Conservation (phyloP, 2,797 vertebrate genomes). For the Zenarchopterus dispar region DNA sequence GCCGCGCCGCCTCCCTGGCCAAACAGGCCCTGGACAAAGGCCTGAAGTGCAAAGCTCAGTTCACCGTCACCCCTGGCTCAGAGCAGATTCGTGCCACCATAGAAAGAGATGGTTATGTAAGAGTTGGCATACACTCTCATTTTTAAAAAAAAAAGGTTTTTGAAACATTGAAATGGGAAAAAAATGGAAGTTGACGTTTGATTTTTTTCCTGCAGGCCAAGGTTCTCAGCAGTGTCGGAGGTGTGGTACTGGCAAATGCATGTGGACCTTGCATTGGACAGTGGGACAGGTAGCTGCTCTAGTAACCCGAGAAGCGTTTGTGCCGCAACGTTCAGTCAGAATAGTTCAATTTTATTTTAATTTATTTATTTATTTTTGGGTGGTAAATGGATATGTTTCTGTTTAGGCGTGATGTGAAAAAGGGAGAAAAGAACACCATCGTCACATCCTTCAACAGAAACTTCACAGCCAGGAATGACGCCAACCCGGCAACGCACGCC, state of each 20-base stretch:
- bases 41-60: conserved; percentile 90
- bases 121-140: background rate
- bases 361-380: no score
- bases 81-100: conserved; percentile 97
- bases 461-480: conserved; percentile 94
- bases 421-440: conserved; percentile 97
- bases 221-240: conserved; percentile 91
- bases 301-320: no score
- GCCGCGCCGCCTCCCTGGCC: conserved; percentile 91
- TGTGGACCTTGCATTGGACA: conserved; percentile 97
- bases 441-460: conserved; percentile 97
- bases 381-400: background rate
- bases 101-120: conserved; percentile 93
- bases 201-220: conserved; percentile 81
- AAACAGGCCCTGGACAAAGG: conserved; percentile 92
- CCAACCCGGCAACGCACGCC: conserved; percentile 94
- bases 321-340: background rate
- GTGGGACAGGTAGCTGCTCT: conserved; percentile 88
- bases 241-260: conserved; percentile 94
- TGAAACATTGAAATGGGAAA: no score
- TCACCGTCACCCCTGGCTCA: conserved; percentile 93
- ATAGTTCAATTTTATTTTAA: no score
- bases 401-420: conserved; percentile 91
- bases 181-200: no score
- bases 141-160: no score